Conservation (phyloP, 1,140 invertebrate species). For the Drosophila sturtevanti region DNA sequence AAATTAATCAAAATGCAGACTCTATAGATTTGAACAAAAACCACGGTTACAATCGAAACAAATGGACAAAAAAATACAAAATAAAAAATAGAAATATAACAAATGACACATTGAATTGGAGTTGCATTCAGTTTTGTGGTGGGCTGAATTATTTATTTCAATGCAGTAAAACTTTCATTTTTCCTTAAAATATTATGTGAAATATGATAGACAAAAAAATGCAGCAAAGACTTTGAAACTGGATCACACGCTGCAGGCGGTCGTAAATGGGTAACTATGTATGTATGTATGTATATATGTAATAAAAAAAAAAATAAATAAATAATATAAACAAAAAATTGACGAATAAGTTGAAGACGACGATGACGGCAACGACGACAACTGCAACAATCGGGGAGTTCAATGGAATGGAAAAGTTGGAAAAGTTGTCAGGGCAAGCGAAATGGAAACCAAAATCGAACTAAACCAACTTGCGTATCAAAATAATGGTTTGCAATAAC, state of each 20-base stretch:
- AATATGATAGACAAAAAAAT: slow-evolving; percentile 10
- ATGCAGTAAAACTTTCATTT: slow-evolving; percentile 56
- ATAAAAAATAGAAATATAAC: slow-evolving; percentile 22
- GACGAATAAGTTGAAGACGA: neutral
- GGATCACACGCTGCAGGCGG: slow-evolving; percentile 40
- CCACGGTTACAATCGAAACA: slow-evolving; percentile 1
- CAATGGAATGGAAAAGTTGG: slow-evolving; percentile 43
- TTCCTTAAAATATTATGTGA: slow-evolving; percentile 18
- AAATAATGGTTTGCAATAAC: neutral
- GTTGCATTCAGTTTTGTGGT: slow-evolving; percentile 43
- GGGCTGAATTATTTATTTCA: slow-evolving; percentile 22
- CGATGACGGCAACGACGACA: neutral
- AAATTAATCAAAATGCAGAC: slow-evolving; percentile 19
- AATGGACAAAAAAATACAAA: slow-evolving; percentile 27
- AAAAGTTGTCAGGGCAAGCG: slow-evolving; percentile 11
- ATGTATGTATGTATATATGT: no score
- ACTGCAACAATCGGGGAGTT: slow-evolving; percentile 34
- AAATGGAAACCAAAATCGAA: slow-evolving; percentile 4
- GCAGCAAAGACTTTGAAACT: slow-evolving; percentile 30
- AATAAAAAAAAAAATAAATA: neutral
- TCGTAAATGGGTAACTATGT: slow-evolving; percentile 31
- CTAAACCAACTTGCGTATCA: neutral
- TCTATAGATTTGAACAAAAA: slow-evolving; percentile 16
- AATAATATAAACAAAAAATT: slow-evolving; percentile 2
- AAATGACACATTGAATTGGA: slow-evolving; percentile 45